Percentiles rank a stretch among this genome's conserved stretches.
Conservation (phyloP, 2,113 vertebrate genomes). For the Sinocyclocheilus anshuiensis region DNA sequence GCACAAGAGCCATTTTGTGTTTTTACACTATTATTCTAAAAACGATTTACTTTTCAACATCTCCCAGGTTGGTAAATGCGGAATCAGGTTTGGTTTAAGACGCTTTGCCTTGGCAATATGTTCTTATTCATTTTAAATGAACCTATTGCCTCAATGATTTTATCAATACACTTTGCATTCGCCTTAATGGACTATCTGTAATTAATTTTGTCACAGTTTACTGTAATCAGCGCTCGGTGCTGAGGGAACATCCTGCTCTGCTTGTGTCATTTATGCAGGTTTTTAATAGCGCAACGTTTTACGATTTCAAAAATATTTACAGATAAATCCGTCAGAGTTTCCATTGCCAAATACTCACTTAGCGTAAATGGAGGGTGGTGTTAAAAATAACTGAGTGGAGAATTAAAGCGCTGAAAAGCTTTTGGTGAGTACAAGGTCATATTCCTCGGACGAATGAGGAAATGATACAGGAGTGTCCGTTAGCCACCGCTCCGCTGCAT, state of each 20-base stretch:
- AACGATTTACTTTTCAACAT: not conserved
- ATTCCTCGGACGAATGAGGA: not conserved
- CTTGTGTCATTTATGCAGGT: not conserved
- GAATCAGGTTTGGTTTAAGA: not conserved
- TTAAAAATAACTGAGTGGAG: conserved; percentile 53
- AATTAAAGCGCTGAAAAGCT: conserved; percentile 41
- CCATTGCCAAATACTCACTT: conserved; percentile 59
- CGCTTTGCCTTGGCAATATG: not conserved
- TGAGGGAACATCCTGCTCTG: conserved; percentile 37
- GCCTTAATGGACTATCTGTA: conserved; percentile 30
- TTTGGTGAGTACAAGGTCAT: conserved; percentile 46
- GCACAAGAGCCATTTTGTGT: not conserved
- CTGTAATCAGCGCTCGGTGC: conserved; percentile 4
- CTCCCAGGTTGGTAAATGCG: not conserved
- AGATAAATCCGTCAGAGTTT: conserved; percentile 48
- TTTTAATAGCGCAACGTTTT: conserved; percentile 25
- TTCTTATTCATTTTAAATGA: conserved; percentile 31
- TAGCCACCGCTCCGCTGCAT: not conserved
- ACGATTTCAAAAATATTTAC: conserved; percentile 52
- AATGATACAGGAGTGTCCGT: conserved; percentile 4
- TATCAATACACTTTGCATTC: conserved; percentile 38
- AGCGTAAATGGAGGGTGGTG: conserved; percentile 35
- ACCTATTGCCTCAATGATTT: conserved; percentile 21
- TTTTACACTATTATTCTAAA: not conserved
- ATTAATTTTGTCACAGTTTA: conserved; percentile 26